Percentiles rank a stretch among this genome's conserved stretches.
phyloP scores from a whole-genome alignment of 2,888 invertebrate genomes.

The Aleiodes alternator region DNA sequence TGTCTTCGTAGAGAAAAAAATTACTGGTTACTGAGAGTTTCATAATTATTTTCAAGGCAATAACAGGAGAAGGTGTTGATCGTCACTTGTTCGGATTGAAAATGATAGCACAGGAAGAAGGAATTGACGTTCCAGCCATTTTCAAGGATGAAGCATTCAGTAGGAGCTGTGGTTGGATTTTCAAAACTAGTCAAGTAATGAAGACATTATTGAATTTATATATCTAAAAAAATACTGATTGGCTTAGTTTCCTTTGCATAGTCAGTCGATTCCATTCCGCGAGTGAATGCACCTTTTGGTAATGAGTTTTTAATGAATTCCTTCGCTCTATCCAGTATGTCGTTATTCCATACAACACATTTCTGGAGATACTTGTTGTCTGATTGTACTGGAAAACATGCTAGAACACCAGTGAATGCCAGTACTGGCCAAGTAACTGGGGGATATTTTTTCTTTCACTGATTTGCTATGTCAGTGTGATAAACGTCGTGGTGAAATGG shows the following conservation, averaged over 20 bases:
- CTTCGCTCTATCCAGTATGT: constrained; percentile 81
- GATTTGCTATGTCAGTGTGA: constrained; percentile 81
- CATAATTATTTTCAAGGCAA: constrained; percentile 77
- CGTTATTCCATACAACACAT: constrained; percentile 87
- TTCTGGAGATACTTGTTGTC: constrained; percentile 89
- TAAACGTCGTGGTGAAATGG: constrained; percentile 92
- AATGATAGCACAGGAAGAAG: constrained; percentile 86
- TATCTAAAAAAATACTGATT: no score
- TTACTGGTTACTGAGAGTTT: constrained; percentile 66
- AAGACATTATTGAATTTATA: no score
- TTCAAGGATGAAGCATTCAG: no score
- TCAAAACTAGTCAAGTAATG: no score
- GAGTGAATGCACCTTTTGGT: constrained; percentile 92
- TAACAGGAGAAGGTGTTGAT: constrained; percentile 92
- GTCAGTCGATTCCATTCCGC: constrained; percentile 97
- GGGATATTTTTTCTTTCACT: constrained; percentile 86
- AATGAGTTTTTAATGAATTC: constrained; percentile 84
- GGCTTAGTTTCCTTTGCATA: constrained; percentile 46
- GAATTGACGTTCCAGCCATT: constrained; percentile 84
- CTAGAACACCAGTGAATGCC: constrained; percentile 96
- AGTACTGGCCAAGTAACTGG: constrained; percentile 87
- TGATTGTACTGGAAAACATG: constrained; percentile 92
- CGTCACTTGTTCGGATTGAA: constrained; percentile 93
- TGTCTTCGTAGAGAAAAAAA: no score
- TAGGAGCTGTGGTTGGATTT: no score